phyloP scores from a whole-genome alignment of 2,888 invertebrate species.

The Phyto melanocephala region DNA sequence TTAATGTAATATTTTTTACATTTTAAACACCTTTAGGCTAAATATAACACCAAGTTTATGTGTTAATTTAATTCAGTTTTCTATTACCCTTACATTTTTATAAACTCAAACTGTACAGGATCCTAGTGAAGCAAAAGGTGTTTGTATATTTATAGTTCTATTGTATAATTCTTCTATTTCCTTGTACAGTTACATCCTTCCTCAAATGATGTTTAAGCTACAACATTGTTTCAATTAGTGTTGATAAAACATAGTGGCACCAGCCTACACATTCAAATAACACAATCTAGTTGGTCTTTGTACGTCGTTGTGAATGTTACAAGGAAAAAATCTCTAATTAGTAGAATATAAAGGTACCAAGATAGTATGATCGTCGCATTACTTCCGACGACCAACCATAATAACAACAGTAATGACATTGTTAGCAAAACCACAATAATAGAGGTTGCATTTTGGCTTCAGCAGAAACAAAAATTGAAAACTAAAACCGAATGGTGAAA shows the following conservation, averaged over 20 bases:
- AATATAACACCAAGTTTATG: conserved; percentile 32
- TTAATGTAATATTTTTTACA: background rate
- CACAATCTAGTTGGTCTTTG: conserved; percentile 17
- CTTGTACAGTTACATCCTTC: background rate
- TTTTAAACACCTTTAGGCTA: conserved; percentile 10
- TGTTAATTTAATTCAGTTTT: conserved; percentile 47
- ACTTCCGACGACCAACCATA: conserved; percentile 51
- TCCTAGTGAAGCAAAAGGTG: background rate
- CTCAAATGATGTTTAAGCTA: conserved; percentile 17
- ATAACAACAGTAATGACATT: conserved; percentile 34
- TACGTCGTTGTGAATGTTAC: background rate
- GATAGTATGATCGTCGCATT: conserved; percentile 47
- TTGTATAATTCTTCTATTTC: background rate
- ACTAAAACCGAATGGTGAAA: no score
- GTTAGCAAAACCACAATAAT: background rate
- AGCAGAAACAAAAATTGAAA: no score
- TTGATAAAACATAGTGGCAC: background rate
- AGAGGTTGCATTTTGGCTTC: no score
- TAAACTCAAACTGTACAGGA: background rate
- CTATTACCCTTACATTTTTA: conserved; percentile 1
- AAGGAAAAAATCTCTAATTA: conserved; percentile 33
- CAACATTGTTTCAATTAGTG: conserved; percentile 41
- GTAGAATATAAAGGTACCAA: conserved; percentile 50
- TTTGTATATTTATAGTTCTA: background rate
- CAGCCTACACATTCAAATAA: background rate